These are phyloP conservation scores for Anolis carolinensis DNA, from an alignment of 2,113 vertebrate species.

Conservation along the genomic window DNA sequence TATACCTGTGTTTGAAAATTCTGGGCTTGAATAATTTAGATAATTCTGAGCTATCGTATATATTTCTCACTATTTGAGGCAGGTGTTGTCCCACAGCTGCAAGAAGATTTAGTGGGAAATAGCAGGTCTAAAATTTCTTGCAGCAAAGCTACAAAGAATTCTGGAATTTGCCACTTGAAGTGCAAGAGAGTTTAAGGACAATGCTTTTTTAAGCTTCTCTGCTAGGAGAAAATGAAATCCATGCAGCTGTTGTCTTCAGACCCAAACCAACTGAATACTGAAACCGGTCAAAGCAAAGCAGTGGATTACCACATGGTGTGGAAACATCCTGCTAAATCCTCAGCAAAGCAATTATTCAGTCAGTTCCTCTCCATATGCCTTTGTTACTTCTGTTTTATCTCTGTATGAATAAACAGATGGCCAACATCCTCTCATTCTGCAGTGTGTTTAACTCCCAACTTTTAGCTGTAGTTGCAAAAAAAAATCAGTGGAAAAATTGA, in stretches of 20 bases:
- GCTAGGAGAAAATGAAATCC: not conserved
- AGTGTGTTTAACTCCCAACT: not conserved
- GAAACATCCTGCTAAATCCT: conserved; percentile 5
- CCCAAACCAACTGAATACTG: not conserved
- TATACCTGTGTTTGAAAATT: not conserved
- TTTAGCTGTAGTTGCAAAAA: not conserved
- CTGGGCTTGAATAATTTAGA: not conserved
- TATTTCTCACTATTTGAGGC: not conserved
- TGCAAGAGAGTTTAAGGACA: not conserved
- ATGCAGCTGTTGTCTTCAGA: not conserved
- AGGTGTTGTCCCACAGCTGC: not conserved
- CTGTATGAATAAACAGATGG: not conserved
- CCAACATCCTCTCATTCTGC: not conserved
- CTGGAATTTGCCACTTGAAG: not conserved
- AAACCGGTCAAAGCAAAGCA: not conserved
- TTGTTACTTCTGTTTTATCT: conserved; percentile 6
- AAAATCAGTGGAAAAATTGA: not conserved
- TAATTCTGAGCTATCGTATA: not conserved
- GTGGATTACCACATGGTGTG: not conserved
- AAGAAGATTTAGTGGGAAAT: not conserved
- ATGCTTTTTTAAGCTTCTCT: not conserved
- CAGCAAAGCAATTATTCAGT: accelerated
- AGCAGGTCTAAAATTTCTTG: not conserved
- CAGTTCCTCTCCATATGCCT: no score
- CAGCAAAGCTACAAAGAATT: not conserved